Evolutionary conservation across 2,113 vertebrate genomes (phyloP), one percentile per base, ranked within the genome.

Genomic region (Scomber scombrus): DNA sequence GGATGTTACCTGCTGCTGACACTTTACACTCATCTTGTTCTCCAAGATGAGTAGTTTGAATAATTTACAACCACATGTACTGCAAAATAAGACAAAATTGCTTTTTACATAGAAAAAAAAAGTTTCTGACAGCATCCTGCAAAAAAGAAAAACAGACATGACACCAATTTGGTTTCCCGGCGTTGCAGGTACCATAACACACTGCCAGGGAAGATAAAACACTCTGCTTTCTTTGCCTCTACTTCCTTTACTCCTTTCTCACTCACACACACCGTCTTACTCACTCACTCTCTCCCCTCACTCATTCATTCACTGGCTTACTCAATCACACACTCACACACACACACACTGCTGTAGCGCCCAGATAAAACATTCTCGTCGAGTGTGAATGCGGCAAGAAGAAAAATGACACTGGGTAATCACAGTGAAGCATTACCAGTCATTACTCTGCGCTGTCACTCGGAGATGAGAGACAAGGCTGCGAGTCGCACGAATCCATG

Each of bases 321-420:
- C 69, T 84, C 57, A 52, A 78, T 89, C 81, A 74, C 81, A 82
- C 79, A 79, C 81, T 61, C 85, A 45, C 72, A 63, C 86, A 71
- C 81, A 75, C 64, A 76, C 84, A 34, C 68, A 14, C 29, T 34
- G 65, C 75, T 88, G 86, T 74, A 69, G 76, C 19, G 60, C 23
- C 47, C 55, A 91, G 90, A 94, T 93, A 92, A 92, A 90, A 85
- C 86, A 80, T 88, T 85, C 76, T 71, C 46, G 34, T 18, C 2
- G 66, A 83, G 79, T 84, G 84, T 80, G 89, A 85, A 85, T 75
- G 77, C n/a, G n/a, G 23, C 46, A 49, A 60, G 78, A 87, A 87
- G 91, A 91, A 87, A 90, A 90, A 92, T 91, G 85, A 82, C 86
- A 60, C 57, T 45, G 71, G 84, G 84, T 88, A 92, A 92, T 93